These are phyloP conservation scores for Copsychus sechellarum DNA, from an alignment of 2,113 vertebrate species.

Conservation along the genomic window DNA sequence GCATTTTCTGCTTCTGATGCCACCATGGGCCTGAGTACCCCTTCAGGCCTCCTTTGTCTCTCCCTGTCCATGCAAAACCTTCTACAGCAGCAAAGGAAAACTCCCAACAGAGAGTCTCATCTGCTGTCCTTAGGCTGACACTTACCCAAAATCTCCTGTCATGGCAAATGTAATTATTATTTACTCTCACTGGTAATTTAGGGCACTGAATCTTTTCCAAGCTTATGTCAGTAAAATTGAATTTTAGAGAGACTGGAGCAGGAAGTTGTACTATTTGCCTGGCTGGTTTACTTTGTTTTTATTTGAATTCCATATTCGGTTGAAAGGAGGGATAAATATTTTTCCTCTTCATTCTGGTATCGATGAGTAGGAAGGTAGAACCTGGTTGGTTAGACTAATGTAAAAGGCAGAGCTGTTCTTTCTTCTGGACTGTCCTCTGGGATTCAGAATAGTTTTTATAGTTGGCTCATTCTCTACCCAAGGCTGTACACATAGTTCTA, in stretches of 20 bases:
- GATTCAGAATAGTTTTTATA: not conserved
- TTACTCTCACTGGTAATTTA: constrained; percentile 41
- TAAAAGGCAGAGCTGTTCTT: not conserved
- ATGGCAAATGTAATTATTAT: constrained; percentile 37
- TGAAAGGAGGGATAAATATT: constrained; percentile 14
- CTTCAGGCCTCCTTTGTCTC: not conserved
- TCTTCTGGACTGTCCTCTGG: not conserved
- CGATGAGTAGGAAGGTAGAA: not conserved
- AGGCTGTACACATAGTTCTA: not conserved
- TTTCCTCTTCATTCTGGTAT: constrained; percentile 1
- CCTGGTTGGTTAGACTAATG: not conserved
- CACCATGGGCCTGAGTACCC: not conserved
- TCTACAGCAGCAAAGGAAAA: not conserved
- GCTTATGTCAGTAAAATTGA: constrained; percentile 17
- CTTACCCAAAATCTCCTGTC: constrained; percentile 10
- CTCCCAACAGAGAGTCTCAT: not conserved
- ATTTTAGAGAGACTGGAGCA: not conserved
- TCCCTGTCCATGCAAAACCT: not conserved
- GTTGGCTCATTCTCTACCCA: not conserved
- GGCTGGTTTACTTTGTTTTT: constrained; percentile 18
- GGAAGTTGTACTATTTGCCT: constrained; percentile 47
- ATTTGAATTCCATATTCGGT: constrained; percentile 33
- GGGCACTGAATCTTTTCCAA: constrained; percentile 39
- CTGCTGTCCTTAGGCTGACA: constrained; percentile 47
- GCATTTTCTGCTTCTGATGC: not conserved